Evolutionary conservation across 2,888 invertebrate genomes (phyloP), one percentile per base, ranked within the genome.

Genomic region (Shargacucullia verbasci): DNA sequence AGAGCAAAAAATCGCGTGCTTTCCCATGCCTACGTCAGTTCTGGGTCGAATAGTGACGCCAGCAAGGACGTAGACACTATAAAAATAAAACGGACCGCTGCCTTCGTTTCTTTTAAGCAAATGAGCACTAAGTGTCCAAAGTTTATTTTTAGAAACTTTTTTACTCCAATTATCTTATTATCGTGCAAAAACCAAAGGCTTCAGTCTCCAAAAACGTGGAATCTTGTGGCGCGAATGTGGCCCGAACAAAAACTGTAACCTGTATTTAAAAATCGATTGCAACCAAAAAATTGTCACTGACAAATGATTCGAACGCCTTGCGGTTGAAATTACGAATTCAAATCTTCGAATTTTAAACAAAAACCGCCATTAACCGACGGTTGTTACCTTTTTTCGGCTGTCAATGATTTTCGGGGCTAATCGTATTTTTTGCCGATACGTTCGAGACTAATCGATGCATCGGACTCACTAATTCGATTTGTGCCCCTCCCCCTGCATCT

Each of bases 181-280:
- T 70, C 75, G 63, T 27, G 68, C 71, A 83, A 86, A 86, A 81
- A 69, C 67, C 34, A 35, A 64, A 62, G 59, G 29, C 34, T 59
- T 43, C 41, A 52, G 20, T 69, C 45, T 64, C 65, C 69, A 71
- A 80, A 82, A 82, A 79, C 73, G 65, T 65, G 79, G 84, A 83
- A 82, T 83, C 78, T 73, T 59, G 58, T 69, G 72, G 60, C 59
- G 55, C 70, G 63, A 74, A 69, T 68, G 71, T 62, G 59, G 58
- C 72, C 67, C 61, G 58, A 44, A 54, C 60, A 74, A 86, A 88
- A 88, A 88, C 78, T 80, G 82, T 86, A 91, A 90, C 91, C 91
- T 88, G 92, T 92, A 92, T 93, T 93, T 94, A 93, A 94, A 94
- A 94, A 93, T 93, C 94, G 94, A 94, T 94, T 91, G 92, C 88